A percentile compares a stretch with the other conserved stretches of the same genome.
Conservation (phyloP, 2,888 invertebrate species). For the Sicus ferrugineus region DNA sequence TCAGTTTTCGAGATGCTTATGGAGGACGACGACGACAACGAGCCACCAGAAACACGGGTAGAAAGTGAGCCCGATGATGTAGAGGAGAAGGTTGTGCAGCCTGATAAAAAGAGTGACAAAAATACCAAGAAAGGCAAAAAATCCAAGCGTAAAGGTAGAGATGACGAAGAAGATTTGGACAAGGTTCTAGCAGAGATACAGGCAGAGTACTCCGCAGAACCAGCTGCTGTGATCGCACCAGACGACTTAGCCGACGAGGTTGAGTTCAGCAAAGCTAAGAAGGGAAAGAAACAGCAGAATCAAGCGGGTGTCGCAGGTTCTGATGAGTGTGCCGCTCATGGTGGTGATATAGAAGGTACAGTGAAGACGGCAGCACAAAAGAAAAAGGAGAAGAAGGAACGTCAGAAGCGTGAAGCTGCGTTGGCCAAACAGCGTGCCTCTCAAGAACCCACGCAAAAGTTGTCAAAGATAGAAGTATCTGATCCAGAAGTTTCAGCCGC, state of each 20-base stretch:
- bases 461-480: conserved; percentile 46
- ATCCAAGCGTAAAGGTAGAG: conserved; percentile 75
- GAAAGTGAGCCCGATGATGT: conserved; percentile 53
- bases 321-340: conserved; percentile 49
- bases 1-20: conserved; percentile 75
- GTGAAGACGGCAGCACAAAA: conserved; percentile 87
- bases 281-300: conserved; percentile 47
- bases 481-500: conserved; percentile 50
- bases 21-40: conserved; percentile 70
- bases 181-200: conserved; percentile 81
- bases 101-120: conserved; percentile 60
- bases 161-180: conserved; percentile 78
- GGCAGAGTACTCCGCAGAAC: conserved; percentile 78
- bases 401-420: conserved; percentile 76
- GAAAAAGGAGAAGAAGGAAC: conserved; percentile 88
- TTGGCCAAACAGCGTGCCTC: conserved; percentile 58
- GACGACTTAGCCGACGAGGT: conserved; percentile 63
- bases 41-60: conserved; percentile 36
- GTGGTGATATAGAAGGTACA: conserved; percentile 68
- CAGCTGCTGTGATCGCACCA: conserved; percentile 58
- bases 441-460: conserved; percentile 52
- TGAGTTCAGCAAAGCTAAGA: conserved; percentile 49
- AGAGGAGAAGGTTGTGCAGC: conserved; percentile 68
- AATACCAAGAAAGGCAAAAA: conserved; percentile 76
- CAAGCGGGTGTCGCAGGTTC: conserved; percentile 47